These are phyloP conservation scores for Notodromas monacha DNA, from an alignment of 2,888 invertebrate species.

Conservation along the genomic window DNA sequence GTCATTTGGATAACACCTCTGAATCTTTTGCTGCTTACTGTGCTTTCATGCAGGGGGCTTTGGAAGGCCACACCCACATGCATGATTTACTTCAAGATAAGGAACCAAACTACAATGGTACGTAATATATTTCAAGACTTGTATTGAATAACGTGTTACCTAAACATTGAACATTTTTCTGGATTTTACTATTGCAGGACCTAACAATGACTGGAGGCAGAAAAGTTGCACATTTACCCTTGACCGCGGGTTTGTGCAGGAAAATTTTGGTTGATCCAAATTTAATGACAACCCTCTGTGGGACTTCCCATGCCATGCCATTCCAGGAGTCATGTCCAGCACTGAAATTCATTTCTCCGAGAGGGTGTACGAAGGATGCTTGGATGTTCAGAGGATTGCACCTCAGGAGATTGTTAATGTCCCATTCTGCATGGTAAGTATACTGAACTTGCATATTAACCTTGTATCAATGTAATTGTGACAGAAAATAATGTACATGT, in stretches of 20 bases:
- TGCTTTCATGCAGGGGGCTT: conserved; percentile 1
- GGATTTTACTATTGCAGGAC: conserved; percentile 1
- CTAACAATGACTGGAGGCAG: conserved; percentile 2
- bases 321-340: conserved; percentile 2
- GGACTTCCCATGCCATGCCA: conserved; percentile 4
- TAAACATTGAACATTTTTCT: conserved; percentile 2
- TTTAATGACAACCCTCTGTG: conserved; percentile 4
- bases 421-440: conserved; percentile 2
- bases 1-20: conserved; percentile 2
- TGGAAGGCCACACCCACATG: conserved; percentile 4
- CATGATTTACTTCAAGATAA: conserved; percentile 4
- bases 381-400: conserved; percentile 4
- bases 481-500: conserved; percentile 2
- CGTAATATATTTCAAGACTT: conserved; percentile 4
- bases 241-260: conserved; percentile 4
- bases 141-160: conserved; percentile 4
- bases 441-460: conserved; percentile 4
- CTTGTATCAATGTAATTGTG: not conserved
- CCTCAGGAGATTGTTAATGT: conserved; percentile 4
- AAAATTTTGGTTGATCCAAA: conserved; percentile 1
- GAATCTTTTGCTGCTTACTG: conserved; percentile 1
- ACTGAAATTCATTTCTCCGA: conserved; percentile 2
- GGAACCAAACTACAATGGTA: conserved; percentile 4
- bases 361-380: conserved; percentile 4
- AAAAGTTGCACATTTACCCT: conserved; percentile 4